phyloP scores from a whole-genome alignment of 1,140 invertebrate species.

The Neodiprion virginianus region DNA sequence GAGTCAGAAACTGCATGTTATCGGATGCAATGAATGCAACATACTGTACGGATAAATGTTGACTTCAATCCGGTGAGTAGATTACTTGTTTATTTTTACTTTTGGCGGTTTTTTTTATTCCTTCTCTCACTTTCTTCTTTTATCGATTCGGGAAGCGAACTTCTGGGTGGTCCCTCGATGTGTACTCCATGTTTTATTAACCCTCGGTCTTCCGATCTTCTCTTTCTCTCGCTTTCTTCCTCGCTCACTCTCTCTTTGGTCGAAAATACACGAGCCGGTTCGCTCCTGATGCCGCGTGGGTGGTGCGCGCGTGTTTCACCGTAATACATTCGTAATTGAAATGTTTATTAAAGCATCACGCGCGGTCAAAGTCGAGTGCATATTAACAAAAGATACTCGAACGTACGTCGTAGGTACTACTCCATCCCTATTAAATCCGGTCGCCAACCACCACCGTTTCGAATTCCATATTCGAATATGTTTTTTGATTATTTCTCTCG shows the following conservation, averaged over 20 bases:
- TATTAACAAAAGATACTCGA: conserved; percentile 2
- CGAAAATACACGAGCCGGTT: conserved; percentile 50
- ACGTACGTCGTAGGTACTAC: neutral
- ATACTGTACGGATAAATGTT: too few species aligned
- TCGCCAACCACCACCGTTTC: too few species aligned
- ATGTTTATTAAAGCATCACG: conserved; percentile 39
- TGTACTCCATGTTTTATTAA: conserved; percentile 43
- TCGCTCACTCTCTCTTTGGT: neutral
- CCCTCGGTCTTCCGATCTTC: conserved; percentile 26
- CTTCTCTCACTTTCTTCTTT: conserved; percentile 24
- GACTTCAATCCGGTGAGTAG: neutral
- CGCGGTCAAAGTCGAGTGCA: conserved; percentile 8
- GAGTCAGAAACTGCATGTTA: too few species aligned
- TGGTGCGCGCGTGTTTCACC: conserved; percentile 36
- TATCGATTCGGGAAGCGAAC: conserved; percentile 53
- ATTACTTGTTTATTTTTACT: neutral
- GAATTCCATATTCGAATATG: too few species aligned
- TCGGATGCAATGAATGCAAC: too few species aligned
- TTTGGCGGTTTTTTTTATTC: neutral
- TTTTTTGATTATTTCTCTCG: too few species aligned
- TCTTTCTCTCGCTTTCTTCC: neutral
- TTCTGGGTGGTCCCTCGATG: conserved; percentile 49
- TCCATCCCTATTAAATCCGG: too few species aligned
- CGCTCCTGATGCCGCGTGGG: conserved; percentile 47
- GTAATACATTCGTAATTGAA: conserved; percentile 49